Base-by-base conservation (phyloP, 1,140 invertebrate species). In the Leptopilina boulardi region DNA sequence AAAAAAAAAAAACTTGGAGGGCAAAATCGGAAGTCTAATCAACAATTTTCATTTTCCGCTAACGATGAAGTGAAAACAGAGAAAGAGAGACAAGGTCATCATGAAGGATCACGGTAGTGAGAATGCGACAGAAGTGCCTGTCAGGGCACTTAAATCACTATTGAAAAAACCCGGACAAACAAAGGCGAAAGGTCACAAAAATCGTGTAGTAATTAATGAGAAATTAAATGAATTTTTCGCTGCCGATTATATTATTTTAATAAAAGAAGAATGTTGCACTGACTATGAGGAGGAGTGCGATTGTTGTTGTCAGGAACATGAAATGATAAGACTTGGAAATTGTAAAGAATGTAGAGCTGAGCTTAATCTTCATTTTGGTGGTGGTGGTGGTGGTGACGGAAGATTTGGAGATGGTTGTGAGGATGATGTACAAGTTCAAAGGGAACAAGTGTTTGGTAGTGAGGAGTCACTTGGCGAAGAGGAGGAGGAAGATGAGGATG, bases 211-310 rank as follows among this genome's bases (percentile, higher is more conserved):
- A 11, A 96, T 97, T 82, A 95, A 96, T 86, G 96, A 97, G 89
- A 95, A 94, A 78, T 92, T 95, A 21, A 97, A 97, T 89, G 95
- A 96, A 88, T 96, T 96, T 89, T 96, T 96, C 87, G 96, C 96
- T 75, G 95, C 96, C 1, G 96, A 97, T 89, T 97, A 97, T 84
- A 96, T 97, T 79, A 96, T 97, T 82, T 90, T 96, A 23, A 96
- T 96, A 70, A 93, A 96, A 47, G 95, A 96, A 84, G 96, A 97
- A 85, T 96, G 95, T 80, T 94, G 95, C 76, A 94, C 95, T 82
- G 95, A 95, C 59, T 95, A 96, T 84, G 95, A 96, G 83, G 94
- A 95, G 79, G 94, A 94, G 54, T 91, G 91, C 83, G 92, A 93
- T 73, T 96, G 95, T 87, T 95, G 95, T 70, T 95, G 94, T 79